Evolutionary conservation across 2,113 vertebrate species (phyloP).

Genomic region (Glaucomys volans): DNA sequence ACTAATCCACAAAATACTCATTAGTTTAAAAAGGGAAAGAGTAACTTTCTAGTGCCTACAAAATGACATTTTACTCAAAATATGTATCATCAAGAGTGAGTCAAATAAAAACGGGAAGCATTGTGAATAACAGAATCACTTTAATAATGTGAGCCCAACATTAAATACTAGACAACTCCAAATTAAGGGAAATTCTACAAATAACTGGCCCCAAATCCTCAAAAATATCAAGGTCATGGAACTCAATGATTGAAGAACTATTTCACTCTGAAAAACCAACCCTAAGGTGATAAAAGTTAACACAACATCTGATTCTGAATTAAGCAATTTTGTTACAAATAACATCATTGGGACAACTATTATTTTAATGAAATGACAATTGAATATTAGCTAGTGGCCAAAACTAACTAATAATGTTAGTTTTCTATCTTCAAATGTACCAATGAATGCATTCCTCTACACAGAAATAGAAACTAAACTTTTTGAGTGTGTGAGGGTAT

Average conservation of each 20-base stretch:
- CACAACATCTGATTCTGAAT: not conserved
- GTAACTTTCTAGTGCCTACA: not conserved
- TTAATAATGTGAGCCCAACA: not conserved
- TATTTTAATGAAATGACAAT: not conserved
- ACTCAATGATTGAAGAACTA: not conserved
- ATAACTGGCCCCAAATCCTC: not conserved
- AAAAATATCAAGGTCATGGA: not conserved
- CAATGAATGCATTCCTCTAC: not conserved
- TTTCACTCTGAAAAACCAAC: not conserved
- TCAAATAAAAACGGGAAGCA: not conserved
- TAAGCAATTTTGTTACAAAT: not conserved
- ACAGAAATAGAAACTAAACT: not conserved
- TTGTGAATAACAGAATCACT: not conserved
- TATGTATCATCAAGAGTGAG: not conserved
- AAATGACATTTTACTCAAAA: not conserved
- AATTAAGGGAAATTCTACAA: not conserved
- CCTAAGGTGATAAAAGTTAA: not conserved
- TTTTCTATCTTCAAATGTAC: not conserved
- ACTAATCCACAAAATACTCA: not conserved
- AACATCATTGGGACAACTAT: not conserved
- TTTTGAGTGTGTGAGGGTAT: not conserved
- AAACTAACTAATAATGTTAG: not conserved
- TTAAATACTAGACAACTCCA: not conserved
- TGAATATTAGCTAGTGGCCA: not conserved
- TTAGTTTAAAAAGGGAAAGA: not conserved